Conservation (phyloP, 2,113 vertebrate genomes). For the Neolamprologus toae region DNA sequence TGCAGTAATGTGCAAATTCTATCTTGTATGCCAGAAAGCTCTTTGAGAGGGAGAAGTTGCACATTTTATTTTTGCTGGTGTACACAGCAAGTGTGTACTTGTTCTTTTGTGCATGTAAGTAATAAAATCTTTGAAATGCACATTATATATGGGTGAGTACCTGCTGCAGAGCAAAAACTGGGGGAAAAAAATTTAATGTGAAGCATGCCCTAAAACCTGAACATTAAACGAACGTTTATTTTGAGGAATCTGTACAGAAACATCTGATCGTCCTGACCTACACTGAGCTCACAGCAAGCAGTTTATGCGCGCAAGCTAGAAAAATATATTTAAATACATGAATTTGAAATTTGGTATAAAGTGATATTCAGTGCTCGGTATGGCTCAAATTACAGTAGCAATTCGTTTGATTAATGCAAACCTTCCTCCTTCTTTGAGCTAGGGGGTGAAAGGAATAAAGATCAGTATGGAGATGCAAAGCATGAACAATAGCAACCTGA, state of each 20-base stretch:
- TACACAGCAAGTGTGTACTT: neutral
- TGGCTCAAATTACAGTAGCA: conserved; percentile 9
- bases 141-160: neutral
- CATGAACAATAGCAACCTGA: conserved; percentile 59
- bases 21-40: neutral
- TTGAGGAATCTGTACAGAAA: neutral
- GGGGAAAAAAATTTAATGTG: rapidly evolving
- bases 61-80: neutral
- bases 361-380: neutral
- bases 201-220: neutral
- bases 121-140: neutral
- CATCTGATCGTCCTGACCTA: neutral
- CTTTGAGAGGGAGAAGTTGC: neutral
- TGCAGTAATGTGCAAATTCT: neutral
- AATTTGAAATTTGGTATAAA: conserved; percentile 1
- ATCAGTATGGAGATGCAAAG: conserved; percentile 60
- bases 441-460: conserved; percentile 30
- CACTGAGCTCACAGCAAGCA: neutral
- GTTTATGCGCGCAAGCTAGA: neutral
- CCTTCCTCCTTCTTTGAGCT: conserved; percentile 1
- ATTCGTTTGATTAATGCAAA: conserved; percentile 50
- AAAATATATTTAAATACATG: conserved; percentile 20
- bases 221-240: conserved; percentile 1
- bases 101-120: neutral
- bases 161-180: neutral